Evolutionary conservation across 2,797 vertebrate species (phyloP), one percentile per base, ranked within the genome.

Genomic region (Melanotaenia nigrans): DNA sequence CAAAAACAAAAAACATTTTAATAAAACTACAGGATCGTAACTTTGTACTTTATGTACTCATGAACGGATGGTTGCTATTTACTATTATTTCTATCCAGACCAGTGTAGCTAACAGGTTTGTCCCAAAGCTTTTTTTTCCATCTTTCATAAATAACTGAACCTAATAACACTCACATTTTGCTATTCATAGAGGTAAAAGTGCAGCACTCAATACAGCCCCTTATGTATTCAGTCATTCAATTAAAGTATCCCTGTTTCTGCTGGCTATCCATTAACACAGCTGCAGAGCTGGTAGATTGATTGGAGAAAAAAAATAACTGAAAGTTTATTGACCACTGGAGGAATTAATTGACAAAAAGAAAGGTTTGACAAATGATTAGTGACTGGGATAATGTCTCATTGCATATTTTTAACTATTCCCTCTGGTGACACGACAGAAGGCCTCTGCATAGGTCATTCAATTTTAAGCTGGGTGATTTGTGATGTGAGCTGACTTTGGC

Each of bases 141-240:
- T 81, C 59, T 71, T 75, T 82, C 87, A 91, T 92, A 92, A 84
- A 83, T 93, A 90, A 86, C 68, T 38, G 45, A 45, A 79, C 73
- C 85, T 86, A 87, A 90, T 88, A 83, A 85, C 87, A 87, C 81
- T 81, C 88, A 77, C 81, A 83, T 77, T 84, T 80, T 71, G 65
- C 87, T 78, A 75, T 88, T 87, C 69, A 64, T 76, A 74, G 73
- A 77, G 60, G 73, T 68, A 84, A 73, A 80, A 65, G 78, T 71
- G 68, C 76, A 83, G 86, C 71, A 32, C 71, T 94, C 90, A 83
- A 78, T 85, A 85, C 78, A 66, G 51, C 61, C 70, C 63, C 67
- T 90, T 89, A 92, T 89, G 82, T 79, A 87, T 90, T 73, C 83
- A 84, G 75, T 84, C 86, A 82, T 92, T 91, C 85, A 91, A 93